phyloP scores from a whole-genome alignment of 2,113 vertebrate species.

The Xiphophorus hellerii region DNA sequence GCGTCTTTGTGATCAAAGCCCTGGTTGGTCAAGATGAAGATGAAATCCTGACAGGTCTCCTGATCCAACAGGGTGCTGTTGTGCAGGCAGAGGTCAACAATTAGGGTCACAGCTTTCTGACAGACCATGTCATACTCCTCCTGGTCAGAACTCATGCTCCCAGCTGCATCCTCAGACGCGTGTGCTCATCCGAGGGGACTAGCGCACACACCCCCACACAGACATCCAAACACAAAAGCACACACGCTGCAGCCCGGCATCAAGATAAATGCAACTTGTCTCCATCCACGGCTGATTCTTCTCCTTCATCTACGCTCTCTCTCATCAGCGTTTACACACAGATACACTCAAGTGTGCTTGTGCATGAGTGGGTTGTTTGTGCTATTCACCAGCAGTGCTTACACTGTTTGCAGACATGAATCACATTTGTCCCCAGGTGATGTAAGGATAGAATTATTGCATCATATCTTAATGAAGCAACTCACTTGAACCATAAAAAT shows the following conservation, averaged over 20 bases:
- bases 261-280: slow-evolving; percentile 71
- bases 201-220: slow-evolving; percentile 54
- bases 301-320: slow-evolving; percentile 48
- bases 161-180: slow-evolving; percentile 75
- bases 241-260: slow-evolving; percentile 45
- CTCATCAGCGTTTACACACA: slow-evolving; percentile 39
- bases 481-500: slow-evolving; percentile 39
- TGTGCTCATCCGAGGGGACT: slow-evolving; percentile 74
- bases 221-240: slow-evolving; percentile 54
- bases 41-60: slow-evolving; percentile 82
- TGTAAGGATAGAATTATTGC: slow-evolving; percentile 59
- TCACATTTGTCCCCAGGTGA: slow-evolving; percentile 67
- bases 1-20: slow-evolving; percentile 59
- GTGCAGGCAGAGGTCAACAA: slow-evolving; percentile 83
- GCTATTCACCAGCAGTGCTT: not conserved
- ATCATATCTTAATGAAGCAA: slow-evolving; percentile 63
- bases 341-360: slow-evolving; percentile 14
- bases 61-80: slow-evolving; percentile 78
- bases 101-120: slow-evolving; percentile 82
- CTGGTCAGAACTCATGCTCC: slow-evolving; percentile 82
- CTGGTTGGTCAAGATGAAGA: slow-evolving; percentile 75
- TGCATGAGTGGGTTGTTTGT: slow-evolving; percentile 14
- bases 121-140: slow-evolving; percentile 83
- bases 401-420: slow-evolving; percentile 52
- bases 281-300: slow-evolving; percentile 52